These are phyloP conservation scores for Rhabdomys dilectus DNA, from an alignment of 2,113 vertebrate species.

Conservation along the genomic window DNA sequence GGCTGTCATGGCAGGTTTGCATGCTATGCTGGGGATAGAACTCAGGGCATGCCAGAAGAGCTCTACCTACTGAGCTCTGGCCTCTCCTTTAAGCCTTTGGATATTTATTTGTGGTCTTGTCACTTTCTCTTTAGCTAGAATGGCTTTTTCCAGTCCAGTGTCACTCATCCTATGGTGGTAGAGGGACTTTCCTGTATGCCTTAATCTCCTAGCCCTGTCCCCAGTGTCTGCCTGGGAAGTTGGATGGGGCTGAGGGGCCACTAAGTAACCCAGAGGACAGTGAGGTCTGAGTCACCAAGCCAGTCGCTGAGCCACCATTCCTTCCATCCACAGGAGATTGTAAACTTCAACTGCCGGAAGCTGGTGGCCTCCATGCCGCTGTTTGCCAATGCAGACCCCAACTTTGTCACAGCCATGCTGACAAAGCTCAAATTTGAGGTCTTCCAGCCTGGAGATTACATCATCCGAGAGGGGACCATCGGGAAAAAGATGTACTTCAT, in stretches of 20 bases:
- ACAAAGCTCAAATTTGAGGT: conserved; percentile 99
- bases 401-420: conserved; percentile 98
- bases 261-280: background rate
- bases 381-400: conserved; percentile 98
- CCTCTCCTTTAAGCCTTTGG: background rate
- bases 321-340: conserved; percentile 90
- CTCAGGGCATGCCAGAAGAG: background rate
- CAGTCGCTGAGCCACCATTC: background rate
- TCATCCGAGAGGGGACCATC: conserved; percentile 96
- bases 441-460: conserved; percentile 96
- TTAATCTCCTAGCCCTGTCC: background rate
- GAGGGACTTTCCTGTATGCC: background rate
- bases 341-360: conserved; percentile 99
- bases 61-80: accelerated
- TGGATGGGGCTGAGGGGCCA: background rate
- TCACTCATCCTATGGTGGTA: no score
- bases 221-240: background rate
- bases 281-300: background rate
- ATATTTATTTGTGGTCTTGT: background rate
- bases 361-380: conserved; percentile 98
- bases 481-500: conserved; percentile 99
- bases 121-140: background rate
- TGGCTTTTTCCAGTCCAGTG: background rate
- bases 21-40: background rate
- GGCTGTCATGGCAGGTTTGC: no score